phyloP scores from a whole-genome alignment of 2,888 invertebrate species.

The Chorisops tibialis region DNA sequence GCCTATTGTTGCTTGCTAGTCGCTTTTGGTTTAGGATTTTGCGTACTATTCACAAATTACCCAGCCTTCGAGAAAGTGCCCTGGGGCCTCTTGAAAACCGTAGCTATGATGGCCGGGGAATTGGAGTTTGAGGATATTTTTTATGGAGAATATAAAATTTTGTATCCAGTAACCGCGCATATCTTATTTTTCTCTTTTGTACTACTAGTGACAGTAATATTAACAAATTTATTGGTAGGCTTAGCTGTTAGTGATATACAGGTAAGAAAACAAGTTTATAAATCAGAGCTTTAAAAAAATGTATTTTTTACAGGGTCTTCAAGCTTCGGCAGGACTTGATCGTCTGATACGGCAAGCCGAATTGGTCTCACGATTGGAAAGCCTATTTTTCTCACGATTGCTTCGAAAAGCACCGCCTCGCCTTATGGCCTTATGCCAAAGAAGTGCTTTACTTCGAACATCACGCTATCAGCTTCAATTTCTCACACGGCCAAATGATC shows the following conservation, averaged over 20 bases:
- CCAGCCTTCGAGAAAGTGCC: constrained; percentile 64
- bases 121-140: constrained; percentile 82
- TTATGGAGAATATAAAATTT: constrained; percentile 59
- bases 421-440: constrained; percentile 63
- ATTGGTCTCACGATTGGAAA: constrained; percentile 76
- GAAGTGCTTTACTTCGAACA: constrained; percentile 71
- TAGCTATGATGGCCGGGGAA: constrained; percentile 88
- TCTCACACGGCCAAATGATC: constrained; percentile 78
- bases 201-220: constrained; percentile 73
- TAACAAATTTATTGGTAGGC: constrained; percentile 80
- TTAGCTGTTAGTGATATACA: constrained; percentile 82
- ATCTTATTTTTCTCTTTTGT: constrained; percentile 74
- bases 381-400: constrained; percentile 75
- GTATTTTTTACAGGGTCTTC: constrained; percentile 57
- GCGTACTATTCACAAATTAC: constrained; percentile 76
- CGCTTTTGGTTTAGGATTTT: constrained; percentile 77
- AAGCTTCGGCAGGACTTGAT: constrained; percentile 76
- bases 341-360: constrained; percentile 78
- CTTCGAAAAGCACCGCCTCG: constrained; percentile 64
- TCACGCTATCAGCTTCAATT: constrained; percentile 70
- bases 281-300: neutral
- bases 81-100: constrained; percentile 64
- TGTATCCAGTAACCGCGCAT: constrained; percentile 71
- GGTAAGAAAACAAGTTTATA: constrained; percentile 43
- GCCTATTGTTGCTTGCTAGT: constrained; percentile 78